Evolutionary conservation across 2,888 invertebrate genomes (phyloP).

Genomic region (Pharmacophagus antenor): DNA sequence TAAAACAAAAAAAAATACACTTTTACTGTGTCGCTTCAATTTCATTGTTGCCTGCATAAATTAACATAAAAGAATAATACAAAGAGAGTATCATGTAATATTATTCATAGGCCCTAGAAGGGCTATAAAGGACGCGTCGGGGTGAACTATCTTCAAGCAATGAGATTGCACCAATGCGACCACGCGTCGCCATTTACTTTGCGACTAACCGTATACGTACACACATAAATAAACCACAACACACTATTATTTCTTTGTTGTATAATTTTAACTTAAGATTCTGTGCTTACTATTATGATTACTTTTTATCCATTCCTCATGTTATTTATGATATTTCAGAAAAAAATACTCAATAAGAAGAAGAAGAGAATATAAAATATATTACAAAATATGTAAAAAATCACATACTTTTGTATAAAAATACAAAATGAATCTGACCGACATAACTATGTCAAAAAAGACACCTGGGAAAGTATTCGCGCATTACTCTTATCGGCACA

Average conservation of each 20-base stretch:
- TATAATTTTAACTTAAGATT: no score
- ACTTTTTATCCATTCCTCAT: no score
- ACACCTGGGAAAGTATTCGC: slow-evolving; percentile 33
- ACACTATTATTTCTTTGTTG: no score
- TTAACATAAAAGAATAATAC: slow-evolving; percentile 10
- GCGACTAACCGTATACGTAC: not conserved
- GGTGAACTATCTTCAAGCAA: slow-evolving; percentile 50
- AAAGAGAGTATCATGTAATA: slow-evolving; percentile 11
- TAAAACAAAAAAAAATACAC: no score
- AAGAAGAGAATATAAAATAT: slow-evolving; percentile 16
- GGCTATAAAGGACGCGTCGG: slow-evolving; percentile 46
- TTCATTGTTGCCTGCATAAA: not conserved
- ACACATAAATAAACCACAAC: not conserved
- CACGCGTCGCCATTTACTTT: slow-evolving; percentile 50
- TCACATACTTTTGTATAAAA: not conserved
- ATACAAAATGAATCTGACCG: slow-evolving; percentile 14
- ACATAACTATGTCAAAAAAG: slow-evolving; percentile 21
- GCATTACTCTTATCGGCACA: slow-evolving; percentile 38
- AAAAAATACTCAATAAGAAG: slow-evolving; percentile 13
- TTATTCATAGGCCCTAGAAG: slow-evolving; percentile 19
- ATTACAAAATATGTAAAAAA: not conserved
- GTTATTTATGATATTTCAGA: not conserved
- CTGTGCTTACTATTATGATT: no score
- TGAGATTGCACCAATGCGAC: slow-evolving; percentile 62
- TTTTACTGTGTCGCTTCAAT: no score